Percentiles rank a stretch among this genome's conserved stretches.
phyloP scores from a whole-genome alignment of 2,888 invertebrate species.

The Lucinisca nassula region DNA sequence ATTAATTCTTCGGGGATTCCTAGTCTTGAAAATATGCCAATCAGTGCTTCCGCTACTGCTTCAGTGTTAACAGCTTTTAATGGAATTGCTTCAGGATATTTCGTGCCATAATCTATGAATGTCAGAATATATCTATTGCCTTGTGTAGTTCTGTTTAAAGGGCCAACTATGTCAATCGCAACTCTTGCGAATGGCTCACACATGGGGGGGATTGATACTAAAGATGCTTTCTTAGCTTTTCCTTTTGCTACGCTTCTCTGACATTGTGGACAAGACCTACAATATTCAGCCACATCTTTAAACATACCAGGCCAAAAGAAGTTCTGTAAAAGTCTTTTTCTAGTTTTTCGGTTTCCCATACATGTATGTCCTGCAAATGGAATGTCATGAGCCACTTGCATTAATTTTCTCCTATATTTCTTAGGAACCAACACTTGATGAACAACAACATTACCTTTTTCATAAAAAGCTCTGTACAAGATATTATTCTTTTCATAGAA shows the following conservation, averaged over 20 bases:
- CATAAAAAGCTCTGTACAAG: background rate
- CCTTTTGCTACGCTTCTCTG: constrained; percentile 11
- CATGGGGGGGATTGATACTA: constrained; percentile 13
- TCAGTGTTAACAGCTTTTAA: background rate
- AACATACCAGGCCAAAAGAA: constrained; percentile 19
- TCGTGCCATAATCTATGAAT: background rate
- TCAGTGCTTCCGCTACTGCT: background rate
- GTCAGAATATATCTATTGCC: constrained; percentile 16
- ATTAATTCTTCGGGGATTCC: background rate
- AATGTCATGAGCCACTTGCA: background rate
- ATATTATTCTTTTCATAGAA: background rate
- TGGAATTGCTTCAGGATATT: constrained; percentile 13
- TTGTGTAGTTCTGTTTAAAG: background rate
- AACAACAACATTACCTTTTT: background rate
- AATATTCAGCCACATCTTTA: background rate
- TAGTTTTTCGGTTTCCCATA: constrained; percentile 2
- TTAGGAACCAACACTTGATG: background rate
- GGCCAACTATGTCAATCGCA: constrained; percentile 6
- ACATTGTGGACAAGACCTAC: background rate
- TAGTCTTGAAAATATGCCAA: constrained; percentile 10
- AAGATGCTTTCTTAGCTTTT: background rate
- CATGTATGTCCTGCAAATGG: background rate
- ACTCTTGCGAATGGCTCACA: constrained; percentile 8
- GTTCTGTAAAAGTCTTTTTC: background rate
- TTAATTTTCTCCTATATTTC: background rate